Evolutionary conservation across 1,140 invertebrate species (phyloP).

Genomic region (Pseudomyrmex cubaensis): DNA sequence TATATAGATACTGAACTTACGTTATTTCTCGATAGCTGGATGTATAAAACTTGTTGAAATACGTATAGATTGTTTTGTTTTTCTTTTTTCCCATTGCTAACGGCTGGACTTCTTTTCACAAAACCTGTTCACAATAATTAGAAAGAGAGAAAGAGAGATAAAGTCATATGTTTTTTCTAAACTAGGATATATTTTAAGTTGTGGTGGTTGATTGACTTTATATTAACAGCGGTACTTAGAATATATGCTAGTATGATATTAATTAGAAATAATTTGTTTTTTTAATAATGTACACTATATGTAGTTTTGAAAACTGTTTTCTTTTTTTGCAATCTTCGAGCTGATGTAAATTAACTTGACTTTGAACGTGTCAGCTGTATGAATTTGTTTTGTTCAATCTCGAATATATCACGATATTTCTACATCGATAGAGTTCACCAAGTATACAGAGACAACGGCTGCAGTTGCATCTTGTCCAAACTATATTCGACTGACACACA

Average conservation of each 20-base stretch:
- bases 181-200: conserved; percentile 55
- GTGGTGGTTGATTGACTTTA: neutral
- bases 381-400: conserved; percentile 4
- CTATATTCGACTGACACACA: conserved; percentile 39
- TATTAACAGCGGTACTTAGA: conserved; percentile 24
- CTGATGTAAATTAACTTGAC: conserved; percentile 7
- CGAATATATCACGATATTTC: neutral
- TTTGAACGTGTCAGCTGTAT: neutral
- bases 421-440: neutral
- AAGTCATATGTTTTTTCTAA: neutral
- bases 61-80: neutral
- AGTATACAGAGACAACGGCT: conserved; percentile 28
- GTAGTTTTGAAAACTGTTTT: conserved; percentile 37
- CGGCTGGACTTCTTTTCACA: neutral
- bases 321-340: conserved; percentile 50
- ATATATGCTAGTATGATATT: conserved; percentile 43
- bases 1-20: neutral
- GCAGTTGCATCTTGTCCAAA: conserved; percentile 38
- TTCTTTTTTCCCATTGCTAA: neutral
- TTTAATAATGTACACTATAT: conserved; percentile 7
- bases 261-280: conserved; percentile 22
- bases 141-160: neutral
- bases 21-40: neutral
- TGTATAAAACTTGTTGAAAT: neutral
- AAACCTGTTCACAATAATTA: neutral